Evolutionary conservation across 2,113 vertebrate species (phyloP).

Genomic region (Indicator indicator): DNA sequence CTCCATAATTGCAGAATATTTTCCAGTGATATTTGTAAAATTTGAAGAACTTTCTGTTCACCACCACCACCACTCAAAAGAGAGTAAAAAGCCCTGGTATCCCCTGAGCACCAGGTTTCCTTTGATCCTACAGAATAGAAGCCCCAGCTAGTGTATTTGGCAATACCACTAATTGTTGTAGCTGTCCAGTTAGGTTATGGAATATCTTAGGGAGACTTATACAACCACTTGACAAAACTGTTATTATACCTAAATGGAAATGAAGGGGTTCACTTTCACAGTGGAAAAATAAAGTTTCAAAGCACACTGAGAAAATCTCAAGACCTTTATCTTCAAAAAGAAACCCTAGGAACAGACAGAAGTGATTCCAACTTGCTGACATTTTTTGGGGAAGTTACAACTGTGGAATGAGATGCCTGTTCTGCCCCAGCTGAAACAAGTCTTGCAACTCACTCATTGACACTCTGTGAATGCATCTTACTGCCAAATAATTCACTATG

Average conservation of each 20-base stretch:
- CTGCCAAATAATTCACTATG: neutral
- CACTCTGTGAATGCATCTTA: neutral
- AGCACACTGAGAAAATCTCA: neutral
- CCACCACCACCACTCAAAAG: neutral
- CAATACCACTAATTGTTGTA: neutral
- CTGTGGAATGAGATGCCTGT: neutral
- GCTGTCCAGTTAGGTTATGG: neutral
- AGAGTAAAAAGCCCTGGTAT: neutral
- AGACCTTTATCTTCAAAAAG: neutral
- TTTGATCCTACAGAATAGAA: neutral
- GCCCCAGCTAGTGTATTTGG: neutral
- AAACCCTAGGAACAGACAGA: neutral
- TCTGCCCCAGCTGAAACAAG: neutral
- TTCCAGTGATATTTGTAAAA: neutral
- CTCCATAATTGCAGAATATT: neutral
- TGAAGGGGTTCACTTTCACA: neutral
- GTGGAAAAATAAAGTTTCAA: neutral
- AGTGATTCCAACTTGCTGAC: fast-evolving
- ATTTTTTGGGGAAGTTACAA: neutral
- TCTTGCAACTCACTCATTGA: neutral
- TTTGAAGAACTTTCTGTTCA: neutral
- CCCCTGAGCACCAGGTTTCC: neutral
- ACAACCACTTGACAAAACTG: neutral
- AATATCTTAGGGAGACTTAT: neutral
- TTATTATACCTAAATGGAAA: neutral